A percentile compares a stretch with the other conserved stretches of the same genome.
phyloP scores from a whole-genome alignment of 2,113 vertebrate genomes.

The Chaetura pelagica region DNA sequence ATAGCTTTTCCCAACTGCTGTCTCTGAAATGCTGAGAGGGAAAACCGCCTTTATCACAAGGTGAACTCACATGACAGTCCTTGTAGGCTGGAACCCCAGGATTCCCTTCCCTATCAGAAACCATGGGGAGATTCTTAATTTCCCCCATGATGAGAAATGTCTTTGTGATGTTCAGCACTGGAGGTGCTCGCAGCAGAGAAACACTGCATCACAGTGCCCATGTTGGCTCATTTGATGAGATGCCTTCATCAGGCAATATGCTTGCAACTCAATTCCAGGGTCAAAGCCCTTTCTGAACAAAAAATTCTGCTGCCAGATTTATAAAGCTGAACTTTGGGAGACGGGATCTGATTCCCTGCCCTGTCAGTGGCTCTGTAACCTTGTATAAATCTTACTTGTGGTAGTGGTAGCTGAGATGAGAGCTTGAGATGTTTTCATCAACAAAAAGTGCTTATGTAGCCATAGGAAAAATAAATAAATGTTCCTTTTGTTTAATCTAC shows the following conservation, averaged over 20 bases:
- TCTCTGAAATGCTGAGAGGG: background rate
- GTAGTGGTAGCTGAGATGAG: background rate
- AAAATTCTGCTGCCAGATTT: background rate
- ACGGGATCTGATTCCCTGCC: background rate
- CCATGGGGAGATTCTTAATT: background rate
- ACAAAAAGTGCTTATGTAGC: background rate
- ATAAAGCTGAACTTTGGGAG: background rate
- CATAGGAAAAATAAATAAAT: background rate
- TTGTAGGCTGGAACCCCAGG: background rate
- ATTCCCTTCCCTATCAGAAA: background rate
- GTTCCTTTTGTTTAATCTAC: background rate
- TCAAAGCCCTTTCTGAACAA: background rate
- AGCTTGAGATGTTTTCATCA: background rate
- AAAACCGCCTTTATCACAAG: background rate
- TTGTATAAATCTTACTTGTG: background rate
- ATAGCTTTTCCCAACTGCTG: background rate
- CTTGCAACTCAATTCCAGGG: background rate
- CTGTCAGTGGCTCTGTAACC: background rate
- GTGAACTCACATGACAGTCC: background rate
- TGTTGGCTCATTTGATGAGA: background rate
- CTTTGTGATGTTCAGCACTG: background rate
- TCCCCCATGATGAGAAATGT: background rate
- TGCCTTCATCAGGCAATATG: accelerated
- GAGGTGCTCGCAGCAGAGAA: background rate
- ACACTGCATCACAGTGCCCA: background rate